Conservation (phyloP, 2,888 invertebrate species). For the Lasioglossum zephyrum region DNA sequence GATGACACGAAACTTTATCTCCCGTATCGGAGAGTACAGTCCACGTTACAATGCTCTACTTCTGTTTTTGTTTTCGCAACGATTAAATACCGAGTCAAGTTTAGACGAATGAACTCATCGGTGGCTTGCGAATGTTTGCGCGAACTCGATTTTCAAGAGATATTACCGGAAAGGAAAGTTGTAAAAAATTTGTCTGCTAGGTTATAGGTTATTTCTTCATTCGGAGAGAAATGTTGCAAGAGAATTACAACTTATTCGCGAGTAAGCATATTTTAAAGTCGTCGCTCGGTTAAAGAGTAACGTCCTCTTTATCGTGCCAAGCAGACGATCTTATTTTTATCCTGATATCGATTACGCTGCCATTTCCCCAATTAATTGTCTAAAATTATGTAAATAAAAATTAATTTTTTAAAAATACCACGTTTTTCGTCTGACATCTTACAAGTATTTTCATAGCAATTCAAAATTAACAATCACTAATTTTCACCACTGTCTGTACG, state of each 20-base stretch:
- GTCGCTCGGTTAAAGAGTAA: constrained; percentile 48
- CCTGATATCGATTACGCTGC: constrained; percentile 65
- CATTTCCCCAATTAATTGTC: constrained; percentile 71
- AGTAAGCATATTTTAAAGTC: constrained; percentile 12
- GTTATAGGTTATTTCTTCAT: not conserved
- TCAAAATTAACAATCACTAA: too few relatives aligned
- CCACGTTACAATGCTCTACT: not conserved
- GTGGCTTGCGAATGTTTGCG: not conserved
- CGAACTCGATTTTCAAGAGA: not conserved
- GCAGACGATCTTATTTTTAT: constrained; percentile 75
- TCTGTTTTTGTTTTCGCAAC: not conserved
- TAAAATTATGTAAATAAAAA: constrained; percentile 44
- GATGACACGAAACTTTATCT: not conserved
- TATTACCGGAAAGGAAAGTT: not conserved
- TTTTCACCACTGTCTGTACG: too few relatives aligned
- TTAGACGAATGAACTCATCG: not conserved
- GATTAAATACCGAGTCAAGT: not conserved
- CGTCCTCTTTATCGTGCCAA: constrained; percentile 63
- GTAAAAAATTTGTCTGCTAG: not conserved
- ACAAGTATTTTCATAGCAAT: too few relatives aligned
- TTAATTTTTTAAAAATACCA: too few relatives aligned
- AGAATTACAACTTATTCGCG: not conserved
- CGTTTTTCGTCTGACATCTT: too few relatives aligned
- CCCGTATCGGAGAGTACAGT: too few relatives aligned
- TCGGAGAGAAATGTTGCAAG: not conserved